Evolutionary conservation across 1,140 invertebrate genomes (phyloP), one percentile per base, ranked within the genome.

Genomic region (Battus philenor): DNA sequence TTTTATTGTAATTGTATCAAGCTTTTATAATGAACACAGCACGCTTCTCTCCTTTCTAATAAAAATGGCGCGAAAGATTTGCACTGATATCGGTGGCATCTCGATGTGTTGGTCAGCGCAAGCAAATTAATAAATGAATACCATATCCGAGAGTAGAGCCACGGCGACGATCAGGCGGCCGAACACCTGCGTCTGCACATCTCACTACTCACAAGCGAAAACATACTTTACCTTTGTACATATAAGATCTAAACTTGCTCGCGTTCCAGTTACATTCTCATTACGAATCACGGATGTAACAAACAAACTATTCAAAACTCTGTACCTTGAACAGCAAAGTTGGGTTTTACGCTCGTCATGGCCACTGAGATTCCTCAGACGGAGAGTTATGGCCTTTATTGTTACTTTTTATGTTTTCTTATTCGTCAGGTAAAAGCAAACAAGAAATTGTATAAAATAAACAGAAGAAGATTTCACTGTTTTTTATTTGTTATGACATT

Each of bases 91-190:
- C 54, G 50, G 26, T 44, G 50, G 44, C 54, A 7, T 53, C 27
- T 63, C 62, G 56, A 44, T 54, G 57, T 58, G 54, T 68, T 65
- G 76, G 69, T 79, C 69, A 73, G 60, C 64, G 64, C 59, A 64
- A 74, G 73, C 65, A 79, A 83, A 83, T 84, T 81, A 81, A 79
- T 81, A 83, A 78, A 84, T 81, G 80, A 81, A 81, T 81, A 73
- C 75, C 75, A 78, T 79, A 74, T 73, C 62, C 62, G 67, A 74
- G 69, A 77, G 73, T 70, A 67, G 78, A 72, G 75, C 63, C 68
- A 59, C 58, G 79, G 79, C 77, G 80, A 78, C 80, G 75, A 69
- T 62, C 62, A 73, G 77, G 68, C 80, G 80, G 68, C 55, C 65
- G 79, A 66, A 79, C 79, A 84, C 79, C 79, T 84, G 79, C 79